A percentile compares a stretch with the other conserved stretches of the same genome.
Conservation (phyloP, 2,888 invertebrate species). For the Sialis fuliginosa region DNA sequence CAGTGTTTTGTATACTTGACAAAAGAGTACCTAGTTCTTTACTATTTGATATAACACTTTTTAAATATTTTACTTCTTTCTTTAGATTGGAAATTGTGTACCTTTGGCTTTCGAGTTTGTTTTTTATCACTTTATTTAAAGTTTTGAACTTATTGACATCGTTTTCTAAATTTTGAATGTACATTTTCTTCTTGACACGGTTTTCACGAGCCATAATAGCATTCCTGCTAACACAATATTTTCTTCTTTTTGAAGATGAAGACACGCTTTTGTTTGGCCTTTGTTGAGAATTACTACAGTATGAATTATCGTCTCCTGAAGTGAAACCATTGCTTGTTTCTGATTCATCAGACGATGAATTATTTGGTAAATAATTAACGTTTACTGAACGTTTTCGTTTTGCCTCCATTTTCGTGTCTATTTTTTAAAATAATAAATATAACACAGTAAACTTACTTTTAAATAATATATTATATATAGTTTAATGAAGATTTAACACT, state of each 20-base stretch:
- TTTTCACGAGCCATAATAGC: slow-evolving; percentile 44
- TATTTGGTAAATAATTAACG: no score
- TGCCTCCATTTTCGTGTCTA: no score
- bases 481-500: no score
- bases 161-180: slow-evolving; percentile 34
- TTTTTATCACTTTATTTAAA: slow-evolving; percentile 29
- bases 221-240: slow-evolving; percentile 29
- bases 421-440: no score
- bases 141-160: slow-evolving; percentile 25
- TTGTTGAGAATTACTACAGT: no score
- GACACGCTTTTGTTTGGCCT: no score
- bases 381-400: no score
- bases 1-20: slow-evolving; percentile 24
- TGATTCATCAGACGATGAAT: no score
- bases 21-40: slow-evolving; percentile 30
- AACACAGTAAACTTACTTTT: no score
- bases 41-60: slow-evolving; percentile 33
- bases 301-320: no score
- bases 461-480: no score
- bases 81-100: slow-evolving; percentile 27
- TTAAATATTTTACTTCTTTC: slow-evolving; percentile 34
- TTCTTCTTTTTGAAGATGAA: slow-evolving; percentile 17
- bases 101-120: slow-evolving; percentile 28
- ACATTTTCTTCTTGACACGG: slow-evolving; percentile 38
- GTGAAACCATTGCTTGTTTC: no score